Conservation (phyloP, 2,113 vertebrate species). For the Nesoenas mayeri region DNA sequence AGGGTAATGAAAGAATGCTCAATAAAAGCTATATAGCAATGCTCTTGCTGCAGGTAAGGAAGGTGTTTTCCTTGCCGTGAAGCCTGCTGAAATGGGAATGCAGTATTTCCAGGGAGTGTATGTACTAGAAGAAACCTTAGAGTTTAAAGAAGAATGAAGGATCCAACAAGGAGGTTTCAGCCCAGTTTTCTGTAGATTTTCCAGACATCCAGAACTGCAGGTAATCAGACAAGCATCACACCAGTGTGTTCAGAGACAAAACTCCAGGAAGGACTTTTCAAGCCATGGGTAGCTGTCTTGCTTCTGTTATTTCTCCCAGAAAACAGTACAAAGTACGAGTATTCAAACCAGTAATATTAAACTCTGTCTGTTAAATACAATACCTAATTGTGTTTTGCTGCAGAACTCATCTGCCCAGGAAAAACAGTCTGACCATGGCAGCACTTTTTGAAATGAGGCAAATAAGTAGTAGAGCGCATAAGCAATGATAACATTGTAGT, state of each 20-base stretch:
- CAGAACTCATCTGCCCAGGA: slow-evolving; percentile 79
- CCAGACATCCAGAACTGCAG: not conserved
- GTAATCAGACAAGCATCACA: not conserved
- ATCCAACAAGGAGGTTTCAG: not conserved
- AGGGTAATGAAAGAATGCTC: not conserved
- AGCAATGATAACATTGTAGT: slow-evolving; percentile 92
- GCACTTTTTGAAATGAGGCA: slow-evolving; percentile 87
- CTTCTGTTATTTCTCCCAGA: not conserved
- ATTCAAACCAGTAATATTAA: not conserved
- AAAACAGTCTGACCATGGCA: slow-evolving; percentile 87
- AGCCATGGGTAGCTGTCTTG: accelerated
- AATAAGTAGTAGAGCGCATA: slow-evolving; percentile 95
- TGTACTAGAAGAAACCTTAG: not conserved
- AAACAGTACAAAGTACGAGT: not conserved
- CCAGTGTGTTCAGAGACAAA: not conserved
- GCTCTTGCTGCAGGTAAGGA: not conserved
- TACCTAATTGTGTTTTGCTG: slow-evolving; percentile 80
- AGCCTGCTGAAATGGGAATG: not conserved
- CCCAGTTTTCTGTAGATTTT: not conserved
- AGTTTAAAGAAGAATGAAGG: not conserved
- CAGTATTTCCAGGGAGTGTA: not conserved
- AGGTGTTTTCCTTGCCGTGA: not conserved
- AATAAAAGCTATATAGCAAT: not conserved
- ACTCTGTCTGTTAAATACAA: not conserved
- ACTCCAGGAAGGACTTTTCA: not conserved